Evolutionary conservation across 1,140 invertebrate genomes (phyloP).

Genomic region (Galendromus occidentalis): DNA sequence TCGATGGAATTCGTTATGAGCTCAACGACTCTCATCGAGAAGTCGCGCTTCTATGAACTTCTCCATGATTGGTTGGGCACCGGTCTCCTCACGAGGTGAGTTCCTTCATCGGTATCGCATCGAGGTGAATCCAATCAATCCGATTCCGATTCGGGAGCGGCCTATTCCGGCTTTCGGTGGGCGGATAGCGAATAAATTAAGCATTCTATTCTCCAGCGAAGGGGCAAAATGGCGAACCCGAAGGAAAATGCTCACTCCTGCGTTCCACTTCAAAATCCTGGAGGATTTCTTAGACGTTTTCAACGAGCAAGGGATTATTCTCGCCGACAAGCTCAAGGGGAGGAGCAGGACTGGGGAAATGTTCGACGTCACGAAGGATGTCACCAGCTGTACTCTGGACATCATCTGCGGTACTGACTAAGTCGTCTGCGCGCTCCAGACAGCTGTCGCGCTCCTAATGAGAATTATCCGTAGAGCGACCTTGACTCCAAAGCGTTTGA

Average conservation of each 20-base stretch:
- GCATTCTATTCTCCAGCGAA: constrained; percentile 24
- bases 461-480: too few species aligned
- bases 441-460: too few species aligned
- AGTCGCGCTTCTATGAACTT: background rate
- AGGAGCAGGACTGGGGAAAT: constrained; percentile 24
- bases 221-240: constrained; percentile 52
- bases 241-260: constrained; percentile 64
- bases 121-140: too few species aligned
- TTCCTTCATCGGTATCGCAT: too few species aligned
- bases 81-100: background rate
- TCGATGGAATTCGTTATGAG: background rate
- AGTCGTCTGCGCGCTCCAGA: too few species aligned
- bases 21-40: background rate
- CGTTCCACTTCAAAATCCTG: constrained; percentile 68
- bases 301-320: constrained; percentile 43
- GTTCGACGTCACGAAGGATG: constrained; percentile 51
- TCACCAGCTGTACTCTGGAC: constrained; percentile 63
- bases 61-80: background rate
- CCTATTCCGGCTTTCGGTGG: too few species aligned
- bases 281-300: constrained; percentile 61
- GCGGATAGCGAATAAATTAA: too few species aligned
- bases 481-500: too few species aligned
- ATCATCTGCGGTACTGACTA: constrained; percentile 48
- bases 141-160: too few species aligned
- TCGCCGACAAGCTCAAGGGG: constrained; percentile 41